A percentile compares a stretch with the other conserved stretches of the same genome.
Evolutionary conservation across 2,888 invertebrate species (phyloP).

Genomic region (Troides aeacus): DNA sequence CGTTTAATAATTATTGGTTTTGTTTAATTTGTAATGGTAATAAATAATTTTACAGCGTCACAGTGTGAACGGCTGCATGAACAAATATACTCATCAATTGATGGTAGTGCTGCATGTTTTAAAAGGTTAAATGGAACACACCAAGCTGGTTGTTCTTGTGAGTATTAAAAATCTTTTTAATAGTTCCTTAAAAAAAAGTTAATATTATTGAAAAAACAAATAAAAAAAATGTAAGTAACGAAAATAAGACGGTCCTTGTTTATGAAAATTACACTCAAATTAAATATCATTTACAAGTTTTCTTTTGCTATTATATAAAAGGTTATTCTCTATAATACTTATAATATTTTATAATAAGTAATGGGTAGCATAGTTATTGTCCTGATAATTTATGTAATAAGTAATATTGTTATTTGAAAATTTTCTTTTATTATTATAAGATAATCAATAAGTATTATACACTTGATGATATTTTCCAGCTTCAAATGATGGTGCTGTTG

Average conservation of each 20-base stretch:
- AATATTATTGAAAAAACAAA: no score
- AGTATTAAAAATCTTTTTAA: slow-evolving; percentile 58
- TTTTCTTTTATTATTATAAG: not conserved
- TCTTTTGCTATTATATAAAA: no score
- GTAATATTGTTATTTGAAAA: no score
- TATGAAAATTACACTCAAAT: no score
- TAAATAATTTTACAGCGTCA: slow-evolving; percentile 55
- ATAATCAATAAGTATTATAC: not conserved
- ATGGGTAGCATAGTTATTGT: no score
- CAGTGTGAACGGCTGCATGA: slow-evolving; percentile 83
- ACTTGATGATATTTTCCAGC: slow-evolving; percentile 76
- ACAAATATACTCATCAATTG: slow-evolving; percentile 88
- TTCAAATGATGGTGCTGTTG: slow-evolving; percentile 88
- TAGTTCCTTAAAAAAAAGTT: no score
- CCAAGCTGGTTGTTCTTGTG: slow-evolving; percentile 96
- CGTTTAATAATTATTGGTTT: not conserved
- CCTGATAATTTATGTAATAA: no score
- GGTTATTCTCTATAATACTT: no score
- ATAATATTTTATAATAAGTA: no score
- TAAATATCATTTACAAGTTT: no score
- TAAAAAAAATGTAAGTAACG: not conserved
- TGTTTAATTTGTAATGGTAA: slow-evolving; percentile 6
- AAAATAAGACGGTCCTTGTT: no score
- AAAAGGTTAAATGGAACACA: slow-evolving; percentile 95
- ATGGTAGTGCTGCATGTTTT: slow-evolving; percentile 89